Percentiles rank a stretch among this genome's conserved stretches.
phyloP scores from a whole-genome alignment of 1,140 invertebrate species.

The Drosophila gunungcola region DNA sequence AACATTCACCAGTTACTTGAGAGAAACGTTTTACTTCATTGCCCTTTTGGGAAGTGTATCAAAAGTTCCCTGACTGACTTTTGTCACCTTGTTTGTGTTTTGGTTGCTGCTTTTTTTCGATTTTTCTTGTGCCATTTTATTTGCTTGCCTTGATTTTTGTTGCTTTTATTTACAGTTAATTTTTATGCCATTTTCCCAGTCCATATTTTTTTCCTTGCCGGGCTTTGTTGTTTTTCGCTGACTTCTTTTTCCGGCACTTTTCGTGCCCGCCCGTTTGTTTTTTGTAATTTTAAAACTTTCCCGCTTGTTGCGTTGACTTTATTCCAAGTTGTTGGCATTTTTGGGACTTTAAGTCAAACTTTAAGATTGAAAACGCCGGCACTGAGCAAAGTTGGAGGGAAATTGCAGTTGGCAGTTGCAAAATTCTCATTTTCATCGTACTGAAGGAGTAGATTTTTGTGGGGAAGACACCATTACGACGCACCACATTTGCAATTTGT shows the following conservation, averaged over 20 bases:
- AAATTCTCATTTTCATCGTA: conserved; percentile 19
- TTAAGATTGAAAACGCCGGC: conserved; percentile 31
- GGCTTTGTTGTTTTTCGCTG: conserved; percentile 4
- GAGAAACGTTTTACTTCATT: not conserved
- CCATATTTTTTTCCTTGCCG: conserved; percentile 1
- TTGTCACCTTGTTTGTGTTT: conserved; percentile 16
- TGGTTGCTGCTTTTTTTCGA: conserved; percentile 1
- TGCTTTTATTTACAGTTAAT: conserved; percentile 63
- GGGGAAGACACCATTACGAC: not conserved
- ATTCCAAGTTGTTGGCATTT: conserved; percentile 17
- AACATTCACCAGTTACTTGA: too few relatives aligned
- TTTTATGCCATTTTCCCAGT: conserved; percentile 41
- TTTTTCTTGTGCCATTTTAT: conserved; percentile 25
- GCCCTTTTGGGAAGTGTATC: not conserved
- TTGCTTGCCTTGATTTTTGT: conserved; percentile 22
- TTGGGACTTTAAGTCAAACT: conserved; percentile 40
- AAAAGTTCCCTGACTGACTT: not conserved
- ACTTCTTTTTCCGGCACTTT: conserved; percentile 5
- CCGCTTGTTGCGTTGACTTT: conserved; percentile 40
- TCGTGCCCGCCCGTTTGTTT: not conserved
- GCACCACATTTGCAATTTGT: conserved; percentile 7
- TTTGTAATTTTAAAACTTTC: conserved; percentile 24
- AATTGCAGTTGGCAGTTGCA: conserved; percentile 19
- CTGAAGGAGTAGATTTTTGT: not conserved
- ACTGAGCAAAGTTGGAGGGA: conserved; percentile 13